Evolutionary conservation across 2,888 invertebrate species (phyloP), one percentile per base, ranked within the genome.

Genomic region (Chrysodeixis includens): DNA sequence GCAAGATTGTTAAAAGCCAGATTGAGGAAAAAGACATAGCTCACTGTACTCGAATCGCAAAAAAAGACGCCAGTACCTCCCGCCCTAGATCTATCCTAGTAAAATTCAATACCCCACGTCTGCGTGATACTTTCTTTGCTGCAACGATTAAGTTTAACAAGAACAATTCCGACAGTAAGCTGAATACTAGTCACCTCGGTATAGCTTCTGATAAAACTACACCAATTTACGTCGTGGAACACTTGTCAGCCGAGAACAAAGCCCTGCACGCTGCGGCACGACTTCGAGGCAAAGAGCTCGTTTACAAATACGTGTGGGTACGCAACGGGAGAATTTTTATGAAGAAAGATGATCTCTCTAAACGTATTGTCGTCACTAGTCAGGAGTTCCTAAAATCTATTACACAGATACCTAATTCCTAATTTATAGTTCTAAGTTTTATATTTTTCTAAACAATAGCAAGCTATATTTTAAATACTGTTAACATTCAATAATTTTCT

Each of bases 251-350:
- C 16, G 62, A 35, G n/a, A 62, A 51, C 2, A 62, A 32, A 30
- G 49, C 49, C 10, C 3, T 62, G 7, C 61, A 61, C 30, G 61
- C 61, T 12, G 61, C 61, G 8, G 22, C 20, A 1, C 54, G 61
- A 1, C 46, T 44, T 56, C 62, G 46, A 35, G 52, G 30, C 14
- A 71, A 63, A 30, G 60, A 60, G 18, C 51, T 62, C 1, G 56
- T 44, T 0, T 71, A 62, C 35, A 65, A 62, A n/a, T 71, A 51
- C 30, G 55, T 62, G 0, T 71, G 71, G 71, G 71, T 72, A 1
- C 64, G 71, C 10, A 59, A 69, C 20, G 65, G 69, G 5, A 46
- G 57, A 20, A 60, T 72, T 12, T 72, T 72, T 30, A 51, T 62
- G 26, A 58, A 66, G n/a, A 68, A 69, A 58, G 35, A 44, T 2